A percentile compares a stretch with the other conserved stretches of the same genome.
Conservation (phyloP, 2,888 invertebrate genomes). For the Melipona bicolor region DNA sequence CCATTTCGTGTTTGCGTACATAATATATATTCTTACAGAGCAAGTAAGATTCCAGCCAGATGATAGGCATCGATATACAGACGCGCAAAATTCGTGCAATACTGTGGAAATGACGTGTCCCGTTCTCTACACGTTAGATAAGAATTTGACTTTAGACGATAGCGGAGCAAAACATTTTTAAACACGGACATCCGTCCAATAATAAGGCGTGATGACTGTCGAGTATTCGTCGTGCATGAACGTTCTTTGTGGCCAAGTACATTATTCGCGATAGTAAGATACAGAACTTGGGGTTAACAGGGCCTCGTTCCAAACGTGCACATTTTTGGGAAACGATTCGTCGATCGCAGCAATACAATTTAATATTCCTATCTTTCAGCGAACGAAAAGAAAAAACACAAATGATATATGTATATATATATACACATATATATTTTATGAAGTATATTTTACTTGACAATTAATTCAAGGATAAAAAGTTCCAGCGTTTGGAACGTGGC, state of each 20-base stretch:
- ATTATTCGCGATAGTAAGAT: slow-evolving; percentile 31
- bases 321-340: not conserved
- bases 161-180: not conserved
- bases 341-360: not conserved
- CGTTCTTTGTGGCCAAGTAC: slow-evolving; percentile 74
- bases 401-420: slow-evolving; percentile 1
- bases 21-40: not conserved
- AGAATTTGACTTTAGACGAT: not conserved
- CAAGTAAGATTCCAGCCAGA: slow-evolving; percentile 12
- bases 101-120: slow-evolving; percentile 21
- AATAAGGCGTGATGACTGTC: slow-evolving; percentile 42
- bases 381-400: not conserved
- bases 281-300: slow-evolving; percentile 9
- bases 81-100: slow-evolving; percentile 61
- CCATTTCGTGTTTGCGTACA: not conserved
- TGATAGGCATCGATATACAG: slow-evolving; percentile 1
- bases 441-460: slow-evolving; percentile 6
- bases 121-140: slow-evolving; percentile 24
- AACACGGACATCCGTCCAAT: slow-evolving; percentile 61
- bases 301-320: slow-evolving; percentile 51
- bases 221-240: slow-evolving; percentile 39
- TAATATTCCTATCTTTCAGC: not conserved
- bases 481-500: slow-evolving; percentile 46
- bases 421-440: slow-evolving; percentile 6
- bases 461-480: not conserved